phyloP scores from a whole-genome alignment of 2,113 vertebrate species.

The Periophthalmus modestus region DNA sequence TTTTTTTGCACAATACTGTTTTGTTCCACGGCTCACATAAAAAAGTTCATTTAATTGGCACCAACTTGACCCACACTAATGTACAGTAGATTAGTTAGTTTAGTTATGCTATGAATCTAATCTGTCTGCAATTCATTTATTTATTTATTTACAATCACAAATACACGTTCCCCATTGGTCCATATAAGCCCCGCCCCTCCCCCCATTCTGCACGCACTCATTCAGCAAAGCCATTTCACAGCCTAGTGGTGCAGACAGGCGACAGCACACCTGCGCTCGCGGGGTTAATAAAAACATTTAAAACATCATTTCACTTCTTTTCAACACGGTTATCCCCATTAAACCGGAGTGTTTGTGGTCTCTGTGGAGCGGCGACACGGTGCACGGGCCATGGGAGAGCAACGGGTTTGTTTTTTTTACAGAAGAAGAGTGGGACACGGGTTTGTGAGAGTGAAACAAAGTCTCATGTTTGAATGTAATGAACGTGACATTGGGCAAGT shows the following conservation, averaged over 20 bases:
- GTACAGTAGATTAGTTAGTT: no score
- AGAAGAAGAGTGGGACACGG: constrained; percentile 20
- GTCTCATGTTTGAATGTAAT: no score
- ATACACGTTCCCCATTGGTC: not conserved
- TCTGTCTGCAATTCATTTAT: no score
- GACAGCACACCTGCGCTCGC: constrained; percentile 60
- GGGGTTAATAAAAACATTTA: constrained; percentile 87
- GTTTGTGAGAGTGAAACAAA: constrained; percentile 35
- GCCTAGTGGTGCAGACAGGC: constrained; percentile 83
- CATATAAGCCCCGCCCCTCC: constrained; percentile 19
- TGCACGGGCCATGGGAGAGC: constrained; percentile 38
- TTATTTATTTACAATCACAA: no score
- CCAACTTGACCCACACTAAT: no score
- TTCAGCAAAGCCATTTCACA: constrained; percentile 85
- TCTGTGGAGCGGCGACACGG: constrained; percentile 74
- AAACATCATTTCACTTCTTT: constrained; percentile 75
- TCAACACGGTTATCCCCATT: constrained; percentile 75
- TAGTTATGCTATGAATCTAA: no score
- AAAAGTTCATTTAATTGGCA: no score
- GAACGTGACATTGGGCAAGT: no score
- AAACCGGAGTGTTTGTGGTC: constrained; percentile 77
- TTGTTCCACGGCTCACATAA: no score
- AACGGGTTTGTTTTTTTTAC: constrained; percentile 68
- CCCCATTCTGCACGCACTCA: constrained; percentile 67
- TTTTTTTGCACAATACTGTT: no score